These are phyloP conservation scores for Drosophila eohydei DNA, from an alignment of 2,888 invertebrate species.

Conservation along the genomic window DNA sequence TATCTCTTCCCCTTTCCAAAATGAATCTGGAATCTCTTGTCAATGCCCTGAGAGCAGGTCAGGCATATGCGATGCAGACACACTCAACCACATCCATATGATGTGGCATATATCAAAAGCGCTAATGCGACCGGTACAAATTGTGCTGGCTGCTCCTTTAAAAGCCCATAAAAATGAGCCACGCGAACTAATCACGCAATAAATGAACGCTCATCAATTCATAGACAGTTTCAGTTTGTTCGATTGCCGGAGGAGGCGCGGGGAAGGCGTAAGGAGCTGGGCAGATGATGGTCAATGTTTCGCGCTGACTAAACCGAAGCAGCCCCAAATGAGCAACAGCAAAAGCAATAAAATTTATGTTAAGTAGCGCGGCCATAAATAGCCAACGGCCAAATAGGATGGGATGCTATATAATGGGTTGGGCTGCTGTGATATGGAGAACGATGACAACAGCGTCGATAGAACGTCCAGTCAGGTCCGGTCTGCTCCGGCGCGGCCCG, in stretches of 20 bases:
- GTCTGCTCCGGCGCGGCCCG: not conserved
- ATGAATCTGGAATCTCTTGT: not conserved
- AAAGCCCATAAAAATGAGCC: conserved; percentile 53
- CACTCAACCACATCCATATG: conserved; percentile 12
- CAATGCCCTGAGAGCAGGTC: not conserved
- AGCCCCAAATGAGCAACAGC: conserved; percentile 72
- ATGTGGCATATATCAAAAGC: conserved; percentile 52
- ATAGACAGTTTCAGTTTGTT: conserved; percentile 49
- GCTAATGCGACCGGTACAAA: conserved; percentile 65
- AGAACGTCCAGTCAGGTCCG: conserved; percentile 8
- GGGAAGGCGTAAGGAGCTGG: not conserved
- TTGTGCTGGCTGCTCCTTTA: conserved; percentile 58
- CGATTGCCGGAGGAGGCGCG: not conserved
- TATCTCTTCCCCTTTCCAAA: not conserved
- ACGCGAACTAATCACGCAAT: conserved; percentile 76
- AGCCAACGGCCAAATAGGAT: conserved; percentile 65
- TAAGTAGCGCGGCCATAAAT: conserved; percentile 77
- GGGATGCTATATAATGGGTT: conserved; percentile 41
- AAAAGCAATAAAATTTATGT: conserved; percentile 78
- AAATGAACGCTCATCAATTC: conserved; percentile 79
- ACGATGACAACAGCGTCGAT: conserved; percentile 38
- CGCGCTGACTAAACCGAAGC: conserved; percentile 65
- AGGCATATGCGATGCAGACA: not conserved
- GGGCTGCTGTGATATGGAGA: conserved; percentile 51
- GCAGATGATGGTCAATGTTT: conserved; percentile 46